A percentile compares a stretch with the other conserved stretches of the same genome.
Conservation (phyloP, 2,888 invertebrate species). For the Invenusta paracnida region DNA sequence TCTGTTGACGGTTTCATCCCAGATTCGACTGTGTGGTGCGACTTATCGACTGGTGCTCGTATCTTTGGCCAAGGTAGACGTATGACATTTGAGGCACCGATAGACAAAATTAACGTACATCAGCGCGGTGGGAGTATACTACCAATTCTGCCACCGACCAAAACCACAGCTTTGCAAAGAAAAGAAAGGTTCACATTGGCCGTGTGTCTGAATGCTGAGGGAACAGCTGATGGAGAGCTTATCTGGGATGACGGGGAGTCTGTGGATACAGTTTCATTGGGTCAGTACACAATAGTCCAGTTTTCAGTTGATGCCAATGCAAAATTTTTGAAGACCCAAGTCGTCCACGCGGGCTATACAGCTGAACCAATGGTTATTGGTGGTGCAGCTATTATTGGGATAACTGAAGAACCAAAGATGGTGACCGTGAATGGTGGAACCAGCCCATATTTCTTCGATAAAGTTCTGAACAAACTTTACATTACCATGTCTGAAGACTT, state of each 20-base stretch:
- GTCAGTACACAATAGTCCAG: neutral
- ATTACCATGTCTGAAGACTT: neutral
- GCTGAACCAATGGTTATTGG: neutral
- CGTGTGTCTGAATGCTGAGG: neutral
- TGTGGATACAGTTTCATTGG: neutral
- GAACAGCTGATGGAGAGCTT: neutral
- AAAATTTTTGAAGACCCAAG: neutral
- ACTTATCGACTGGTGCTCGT: neutral
- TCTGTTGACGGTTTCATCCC: constrained; percentile 34
- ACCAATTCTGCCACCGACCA: neutral
- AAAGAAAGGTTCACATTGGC: neutral
- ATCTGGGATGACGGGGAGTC: neutral
- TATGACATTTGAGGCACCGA: neutral
- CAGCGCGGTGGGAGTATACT: neutral
- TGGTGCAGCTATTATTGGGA: neutral
- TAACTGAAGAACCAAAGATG: neutral
- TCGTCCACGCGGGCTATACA: neutral
- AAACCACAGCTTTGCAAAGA: neutral
- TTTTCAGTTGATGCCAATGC: neutral
- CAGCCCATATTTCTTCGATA: neutral
- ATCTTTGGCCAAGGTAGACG: neutral
- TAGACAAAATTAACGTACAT: neutral
- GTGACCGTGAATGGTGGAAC: neutral
- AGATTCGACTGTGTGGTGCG: constrained; percentile 20
- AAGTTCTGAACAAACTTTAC: neutral